A percentile compares a stretch with the other conserved stretches of the same genome.
These are phyloP conservation scores for Dexiosoma caninum DNA, from an alignment of 2,888 invertebrate species.

Conservation along the genomic window DNA sequence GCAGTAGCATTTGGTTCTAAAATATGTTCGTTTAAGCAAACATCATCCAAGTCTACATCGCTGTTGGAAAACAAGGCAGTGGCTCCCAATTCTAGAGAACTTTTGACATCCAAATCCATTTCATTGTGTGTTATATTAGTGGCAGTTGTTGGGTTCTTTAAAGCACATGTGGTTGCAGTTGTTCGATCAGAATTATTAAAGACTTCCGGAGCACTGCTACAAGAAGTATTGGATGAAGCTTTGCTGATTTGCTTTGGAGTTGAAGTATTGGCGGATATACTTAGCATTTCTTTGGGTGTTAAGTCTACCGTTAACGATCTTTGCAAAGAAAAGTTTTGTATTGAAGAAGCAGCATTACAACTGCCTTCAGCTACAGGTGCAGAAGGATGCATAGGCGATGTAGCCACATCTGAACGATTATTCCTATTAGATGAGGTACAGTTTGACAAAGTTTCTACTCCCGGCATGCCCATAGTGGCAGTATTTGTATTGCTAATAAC, in stretches of 20 bases:
- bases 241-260: slow-evolving; percentile 67
- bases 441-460: slow-evolving; percentile 47
- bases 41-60: slow-evolving; percentile 89
- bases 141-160: slow-evolving; percentile 77
- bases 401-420: slow-evolving; percentile 66
- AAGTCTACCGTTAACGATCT: slow-evolving; percentile 69
- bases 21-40: slow-evolving; percentile 88
- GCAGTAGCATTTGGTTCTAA: slow-evolving; percentile 74
- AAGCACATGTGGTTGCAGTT: neutral
- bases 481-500: slow-evolving; percentile 54
- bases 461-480: slow-evolving; percentile 58
- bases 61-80: slow-evolving; percentile 92
- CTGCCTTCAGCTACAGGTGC: neutral
- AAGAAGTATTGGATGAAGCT: slow-evolving; percentile 75
- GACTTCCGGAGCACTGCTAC: slow-evolving; percentile 41
- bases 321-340: slow-evolving; percentile 56
- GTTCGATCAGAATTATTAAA: slow-evolving; percentile 49
- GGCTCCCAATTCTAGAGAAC: slow-evolving; percentile 81
- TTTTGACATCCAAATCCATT: slow-evolving; percentile 73
- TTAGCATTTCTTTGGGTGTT: slow-evolving; percentile 55
- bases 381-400: slow-evolving; percentile 65
- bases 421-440: slow-evolving; percentile 47
- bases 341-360: neutral
- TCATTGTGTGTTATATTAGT: slow-evolving; percentile 64
- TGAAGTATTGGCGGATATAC: slow-evolving; percentile 64